A percentile compares a stretch with the other conserved stretches of the same genome.
These are phyloP conservation scores for Psilopogon haemacephalus DNA, from an alignment of 2,113 vertebrate genomes.

Conservation along the genomic window DNA sequence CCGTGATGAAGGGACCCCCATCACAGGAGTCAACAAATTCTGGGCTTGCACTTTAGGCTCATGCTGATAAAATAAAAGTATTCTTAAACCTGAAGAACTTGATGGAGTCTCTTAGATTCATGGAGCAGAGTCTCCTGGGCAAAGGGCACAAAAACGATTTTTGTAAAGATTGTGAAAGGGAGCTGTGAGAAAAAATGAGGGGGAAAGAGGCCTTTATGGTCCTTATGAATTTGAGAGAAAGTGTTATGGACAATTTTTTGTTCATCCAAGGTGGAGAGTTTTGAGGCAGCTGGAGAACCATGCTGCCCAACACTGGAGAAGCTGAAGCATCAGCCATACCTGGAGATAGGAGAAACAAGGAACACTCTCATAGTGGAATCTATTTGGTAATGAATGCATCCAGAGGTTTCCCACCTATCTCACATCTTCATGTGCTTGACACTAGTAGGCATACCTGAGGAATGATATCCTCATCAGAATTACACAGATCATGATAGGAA, in stretches of 20 bases:
- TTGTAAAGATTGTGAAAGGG: neutral
- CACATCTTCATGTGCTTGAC: neutral
- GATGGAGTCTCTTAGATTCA: neutral
- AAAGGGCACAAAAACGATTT: neutral
- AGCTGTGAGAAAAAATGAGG: neutral
- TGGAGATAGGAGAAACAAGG: neutral
- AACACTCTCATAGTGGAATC: neutral
- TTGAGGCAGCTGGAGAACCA: neutral
- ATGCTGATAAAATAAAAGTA: neutral
- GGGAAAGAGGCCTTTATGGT: neutral
- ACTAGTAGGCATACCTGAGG: neutral
- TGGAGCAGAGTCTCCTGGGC: neutral
- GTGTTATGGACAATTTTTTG: neutral
- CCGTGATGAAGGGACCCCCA: neutral
- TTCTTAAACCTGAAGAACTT: neutral
- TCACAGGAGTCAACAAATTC: neutral
- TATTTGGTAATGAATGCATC: neutral
- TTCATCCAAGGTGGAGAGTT: neutral
- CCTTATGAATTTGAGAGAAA: neutral
- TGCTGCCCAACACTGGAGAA: neutral
- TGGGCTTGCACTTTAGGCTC: neutral
- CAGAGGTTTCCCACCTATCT: neutral
- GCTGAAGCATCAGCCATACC: neutral
- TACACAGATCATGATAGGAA: neutral
- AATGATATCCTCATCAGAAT: neutral